Evolutionary conservation across 2,113 vertebrate genomes (phyloP).

Genomic region (Eulemur macaco): DNA sequence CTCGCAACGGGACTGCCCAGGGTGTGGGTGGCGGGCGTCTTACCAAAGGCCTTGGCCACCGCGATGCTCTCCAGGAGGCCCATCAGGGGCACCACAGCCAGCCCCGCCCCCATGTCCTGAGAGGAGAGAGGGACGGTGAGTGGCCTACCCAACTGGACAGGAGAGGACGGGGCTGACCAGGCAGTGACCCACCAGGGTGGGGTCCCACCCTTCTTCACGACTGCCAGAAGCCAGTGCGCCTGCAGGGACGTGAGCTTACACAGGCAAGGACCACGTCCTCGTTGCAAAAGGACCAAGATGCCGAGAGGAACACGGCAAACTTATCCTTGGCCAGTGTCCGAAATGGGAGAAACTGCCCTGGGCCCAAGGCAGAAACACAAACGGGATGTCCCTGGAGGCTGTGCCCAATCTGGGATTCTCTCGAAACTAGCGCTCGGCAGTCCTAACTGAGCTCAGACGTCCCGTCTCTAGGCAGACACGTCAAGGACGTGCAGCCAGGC

Average conservation of each 20-base stretch:
- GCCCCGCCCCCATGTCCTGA: constrained; percentile 91
- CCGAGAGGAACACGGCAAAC: fast-evolving
- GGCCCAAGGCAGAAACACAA: fast-evolving
- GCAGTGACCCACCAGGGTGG: fast-evolving
- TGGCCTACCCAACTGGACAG: fast-evolving
- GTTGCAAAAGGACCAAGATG: fast-evolving
- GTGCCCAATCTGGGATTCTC: not conserved
- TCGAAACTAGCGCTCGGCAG: fast-evolving
- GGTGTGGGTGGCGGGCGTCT: not conserved
- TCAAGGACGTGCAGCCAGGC: not conserved
- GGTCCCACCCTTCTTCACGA: fast-evolving
- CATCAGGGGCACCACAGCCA: constrained; percentile 94
- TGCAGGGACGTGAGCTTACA: not conserved
- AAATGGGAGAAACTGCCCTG: fast-evolving
- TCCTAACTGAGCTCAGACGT: not conserved
- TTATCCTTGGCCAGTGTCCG: fast-evolving
- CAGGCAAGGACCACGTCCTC: not conserved
- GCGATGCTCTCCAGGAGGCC: constrained; percentile 95
- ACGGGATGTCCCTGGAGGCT: fast-evolving
- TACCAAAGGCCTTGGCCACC: constrained; percentile 97
- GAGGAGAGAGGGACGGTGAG: not conserved
- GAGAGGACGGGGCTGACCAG: too few relatives aligned
- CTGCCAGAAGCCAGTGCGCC: fast-evolving
- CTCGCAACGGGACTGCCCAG: fast-evolving
- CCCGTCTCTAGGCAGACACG: not conserved